Evolutionary conservation across 92 coral and sea anemone genomes (phyloP), one percentile per base, ranked within the genome.

Genomic region (Desmophyllum pertusum): DNA sequence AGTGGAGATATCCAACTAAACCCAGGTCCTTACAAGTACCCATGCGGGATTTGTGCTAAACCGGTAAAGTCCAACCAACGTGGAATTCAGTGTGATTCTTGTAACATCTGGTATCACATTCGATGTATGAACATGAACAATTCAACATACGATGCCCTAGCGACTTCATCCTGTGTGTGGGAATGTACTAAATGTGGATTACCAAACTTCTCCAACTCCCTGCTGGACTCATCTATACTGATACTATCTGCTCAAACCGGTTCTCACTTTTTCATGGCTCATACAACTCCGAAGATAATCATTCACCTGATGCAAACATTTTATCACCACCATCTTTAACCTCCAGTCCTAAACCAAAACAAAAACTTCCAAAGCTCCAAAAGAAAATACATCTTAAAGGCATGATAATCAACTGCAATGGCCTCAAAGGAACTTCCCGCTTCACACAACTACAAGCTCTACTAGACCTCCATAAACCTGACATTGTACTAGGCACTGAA

Each of bases 1-100:
- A n/a, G n/a, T n/a, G n/a, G n/a, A n/a, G n/a, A n/a, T n/a, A n/a
- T n/a, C n/a, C n/a, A n/a, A n/a, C n/a, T n/a, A n/a, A n/a, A n/a
- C n/a, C n/a, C n/a, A n/a, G n/a, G n/a, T n/a, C n/a, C n/a, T n/a
- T n/a, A n/a, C n/a, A n/a, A n/a, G n/a, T n/a, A n/a, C n/a, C n/a
- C n/a, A n/a, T n/a, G n/a, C n/a, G n/a, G n/a, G n/a, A n/a, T n/a
- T n/a, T n/a, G n/a, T n/a, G n/a, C n/a, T 42, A 89, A 89, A 68
- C 87, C 92, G 21, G 92, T 89, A 10, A 89, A 85, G 76, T 29
- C 38, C 27, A 85, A 79, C 40, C 89, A 86, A 55, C 71, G 72
- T 45, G 89, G 85, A 41, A 52, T 86, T 2, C 89, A 79, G 39
- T 86, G 89, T 66, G 85, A 86, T 62, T 23, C 23, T 45, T 79